phyloP scores from a whole-genome alignment of 2,888 invertebrate species.

The Calameuta pallipes region DNA sequence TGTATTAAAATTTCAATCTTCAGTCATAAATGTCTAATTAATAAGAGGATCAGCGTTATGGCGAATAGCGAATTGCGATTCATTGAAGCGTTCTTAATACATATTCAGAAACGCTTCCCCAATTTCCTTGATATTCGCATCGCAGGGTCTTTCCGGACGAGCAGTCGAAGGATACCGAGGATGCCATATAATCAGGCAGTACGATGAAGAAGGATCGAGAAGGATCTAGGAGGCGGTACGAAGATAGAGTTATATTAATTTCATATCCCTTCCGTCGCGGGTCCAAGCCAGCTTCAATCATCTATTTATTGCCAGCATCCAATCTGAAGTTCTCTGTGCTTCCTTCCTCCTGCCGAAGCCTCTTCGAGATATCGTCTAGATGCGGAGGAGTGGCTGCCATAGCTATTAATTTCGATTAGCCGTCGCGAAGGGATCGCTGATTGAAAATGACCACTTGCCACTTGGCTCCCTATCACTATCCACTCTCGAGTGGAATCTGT shows the following conservation, averaged over 20 bases:
- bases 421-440: conserved; percentile 22
- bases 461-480: not conserved
- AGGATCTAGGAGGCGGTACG: conserved; percentile 30
- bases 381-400: conserved; percentile 52
- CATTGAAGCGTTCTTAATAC: conserved; percentile 16
- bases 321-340: conserved; percentile 45
- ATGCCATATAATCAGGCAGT: conserved; percentile 45
- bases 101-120: conserved; percentile 33
- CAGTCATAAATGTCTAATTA: not conserved
- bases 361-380: conserved; percentile 60
- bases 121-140: conserved; percentile 63
- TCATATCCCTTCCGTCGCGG: conserved; percentile 61
- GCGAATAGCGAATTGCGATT: conserved; percentile 8
- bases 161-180: conserved; percentile 60
- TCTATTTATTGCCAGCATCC: conserved; percentile 63
- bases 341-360: conserved; percentile 10
- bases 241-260: conserved; percentile 63
- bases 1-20: not conserved
- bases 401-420: conserved; percentile 49
- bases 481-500: not conserved
- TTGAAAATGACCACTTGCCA: conserved; percentile 34
- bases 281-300: conserved; percentile 49
- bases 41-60: conserved; percentile 21
- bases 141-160: conserved; percentile 60
- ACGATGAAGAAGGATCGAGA: conserved; percentile 36